Evolutionary conservation across 1,140 invertebrate species (phyloP).

Genomic region (Drosophila varians): DNA sequence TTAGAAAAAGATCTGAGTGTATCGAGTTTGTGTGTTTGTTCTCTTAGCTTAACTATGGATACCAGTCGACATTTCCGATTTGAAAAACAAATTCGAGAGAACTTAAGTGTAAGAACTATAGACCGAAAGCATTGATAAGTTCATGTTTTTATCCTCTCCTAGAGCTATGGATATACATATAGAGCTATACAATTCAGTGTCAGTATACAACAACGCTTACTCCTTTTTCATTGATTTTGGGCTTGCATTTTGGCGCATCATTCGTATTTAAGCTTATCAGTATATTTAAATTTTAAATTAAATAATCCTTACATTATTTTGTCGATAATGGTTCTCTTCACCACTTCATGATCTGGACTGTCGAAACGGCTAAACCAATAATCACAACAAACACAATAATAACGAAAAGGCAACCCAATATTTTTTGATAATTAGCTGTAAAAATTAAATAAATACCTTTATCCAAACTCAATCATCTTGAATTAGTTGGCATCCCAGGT

Average conservation of each 20-base stretch:
- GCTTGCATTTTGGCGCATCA: constrained; percentile 71
- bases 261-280: constrained; percentile 66
- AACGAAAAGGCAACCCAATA: constrained; percentile 24
- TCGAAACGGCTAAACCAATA: constrained; percentile 23
- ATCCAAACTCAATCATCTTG: background rate
- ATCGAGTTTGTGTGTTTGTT: constrained; percentile 16
- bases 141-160: constrained; percentile 32
- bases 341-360: constrained; percentile 5
- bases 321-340: constrained; percentile 32
- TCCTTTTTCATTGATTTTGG: constrained; percentile 42
- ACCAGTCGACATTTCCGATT: constrained; percentile 67
- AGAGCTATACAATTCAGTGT: constrained; percentile 48
- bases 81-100: constrained; percentile 59
- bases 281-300: constrained; percentile 53
- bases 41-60: constrained; percentile 75
- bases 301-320: constrained; percentile 59
- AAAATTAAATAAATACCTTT: constrained; percentile 25
- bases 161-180: constrained; percentile 37
- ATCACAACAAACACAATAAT: constrained; percentile 7
- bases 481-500: constrained; percentile 9
- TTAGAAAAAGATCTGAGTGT: constrained; percentile 48
- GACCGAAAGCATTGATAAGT: constrained; percentile 41
- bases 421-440: constrained; percentile 17
- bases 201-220: constrained; percentile 51
- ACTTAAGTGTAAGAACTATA: constrained; percentile 44